phyloP scores from a whole-genome alignment of 2,113 vertebrate genomes.

The Machaerirhynchus nigripectus region DNA sequence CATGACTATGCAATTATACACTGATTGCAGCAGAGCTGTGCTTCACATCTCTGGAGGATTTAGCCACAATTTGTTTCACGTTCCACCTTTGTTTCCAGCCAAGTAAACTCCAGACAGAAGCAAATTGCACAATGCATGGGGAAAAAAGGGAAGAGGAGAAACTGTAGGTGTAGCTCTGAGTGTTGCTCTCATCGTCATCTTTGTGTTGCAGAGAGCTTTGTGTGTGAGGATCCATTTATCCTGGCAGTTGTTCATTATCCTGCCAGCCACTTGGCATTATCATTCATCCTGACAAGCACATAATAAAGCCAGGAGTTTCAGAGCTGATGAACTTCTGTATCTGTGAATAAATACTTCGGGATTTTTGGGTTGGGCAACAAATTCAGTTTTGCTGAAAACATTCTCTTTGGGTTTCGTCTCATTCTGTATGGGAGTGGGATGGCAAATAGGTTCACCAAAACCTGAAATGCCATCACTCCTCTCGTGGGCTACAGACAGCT shows the following conservation, averaged over 20 bases:
- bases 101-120: background rate
- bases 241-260: conserved; percentile 57
- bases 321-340: conserved; percentile 32
- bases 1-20: background rate
- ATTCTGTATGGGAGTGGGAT: background rate
- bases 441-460: background rate
- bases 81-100: conserved; percentile 6
- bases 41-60: background rate
- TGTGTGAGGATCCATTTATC: conserved; percentile 34
- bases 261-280: conserved; percentile 53
- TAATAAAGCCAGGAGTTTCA: conserved; percentile 20
- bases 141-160: background rate
- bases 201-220: conserved; percentile 27
- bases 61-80: background rate
- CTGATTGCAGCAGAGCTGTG: background rate
- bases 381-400: background rate
- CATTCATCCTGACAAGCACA: conserved; percentile 51
- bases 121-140: background rate
- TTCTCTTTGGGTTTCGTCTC: background rate
- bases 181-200: conserved; percentile 3
- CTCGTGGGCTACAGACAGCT: background rate
- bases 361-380: background rate
- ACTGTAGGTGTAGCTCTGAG: conserved; percentile 17
- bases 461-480: background rate
- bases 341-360: background rate